A percentile compares a stretch with the other conserved stretches of the same genome.
These are phyloP conservation scores for Phrynosoma blainvillii DNA, from an alignment of 2,113 vertebrate species.

Conservation along the genomic window DNA sequence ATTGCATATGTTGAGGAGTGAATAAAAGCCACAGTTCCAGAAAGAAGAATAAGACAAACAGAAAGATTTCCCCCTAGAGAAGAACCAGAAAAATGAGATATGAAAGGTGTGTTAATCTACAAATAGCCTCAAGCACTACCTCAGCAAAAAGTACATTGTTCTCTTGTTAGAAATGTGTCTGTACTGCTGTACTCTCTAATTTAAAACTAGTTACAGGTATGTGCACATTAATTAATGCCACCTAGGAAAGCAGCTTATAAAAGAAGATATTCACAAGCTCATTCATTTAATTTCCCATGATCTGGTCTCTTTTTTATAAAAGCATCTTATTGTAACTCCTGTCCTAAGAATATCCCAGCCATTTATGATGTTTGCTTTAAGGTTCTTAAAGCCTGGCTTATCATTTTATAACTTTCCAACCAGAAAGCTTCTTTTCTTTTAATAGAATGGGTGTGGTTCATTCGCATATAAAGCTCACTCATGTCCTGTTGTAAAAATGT, in stretches of 20 bases:
- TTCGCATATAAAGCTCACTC: neutral
- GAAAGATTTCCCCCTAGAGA: no score
- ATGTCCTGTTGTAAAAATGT: conserved; percentile 2
- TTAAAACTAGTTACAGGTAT: neutral
- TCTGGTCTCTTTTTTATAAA: neutral
- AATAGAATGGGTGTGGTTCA: conserved; percentile 1
- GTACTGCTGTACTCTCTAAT: neutral
- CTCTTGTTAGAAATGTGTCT: no score
- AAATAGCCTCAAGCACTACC: no score
- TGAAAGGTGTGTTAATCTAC: no score
- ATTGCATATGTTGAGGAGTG: no score
- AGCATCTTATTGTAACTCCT: neutral
- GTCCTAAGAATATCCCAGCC: neutral
- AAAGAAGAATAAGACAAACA: no score
- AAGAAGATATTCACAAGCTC: no score
- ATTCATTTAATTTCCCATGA: conserved; percentile 1
- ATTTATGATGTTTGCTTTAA: conserved; percentile 10
- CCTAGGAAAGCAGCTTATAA: no score
- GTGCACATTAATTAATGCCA: no score
- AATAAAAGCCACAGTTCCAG: no score
- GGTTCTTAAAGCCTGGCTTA: neutral
- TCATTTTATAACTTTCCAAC: conserved; percentile 18
- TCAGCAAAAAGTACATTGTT: no score
- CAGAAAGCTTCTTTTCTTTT: neutral
- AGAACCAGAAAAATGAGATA: no score